These are phyloP conservation scores for Caenorhabditis macrosperma DNA, from an alignment of 2,888 invertebrate genomes.

Conservation along the genomic window DNA sequence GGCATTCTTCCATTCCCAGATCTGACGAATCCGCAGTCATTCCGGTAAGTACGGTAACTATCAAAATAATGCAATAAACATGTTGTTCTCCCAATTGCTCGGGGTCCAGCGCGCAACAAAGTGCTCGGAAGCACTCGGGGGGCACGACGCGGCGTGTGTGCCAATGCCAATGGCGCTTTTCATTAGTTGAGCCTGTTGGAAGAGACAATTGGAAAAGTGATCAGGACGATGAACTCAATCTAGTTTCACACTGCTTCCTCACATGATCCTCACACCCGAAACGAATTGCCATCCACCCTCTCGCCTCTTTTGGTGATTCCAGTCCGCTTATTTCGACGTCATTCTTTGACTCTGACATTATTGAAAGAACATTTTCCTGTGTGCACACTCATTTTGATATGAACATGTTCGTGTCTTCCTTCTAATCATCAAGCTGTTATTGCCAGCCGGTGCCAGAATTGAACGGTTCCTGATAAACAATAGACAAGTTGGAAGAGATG, in stretches of 20 bases:
- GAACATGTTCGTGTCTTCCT: not conserved
- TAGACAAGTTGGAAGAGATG: constrained; percentile 15
- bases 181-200: not conserved
- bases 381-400: not conserved
- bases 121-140: not conserved
- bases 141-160: not conserved
- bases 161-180: not conserved
- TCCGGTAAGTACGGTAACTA: constrained; percentile 35
- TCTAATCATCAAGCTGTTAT: not conserved
- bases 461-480: constrained; percentile 16
- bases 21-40: constrained; percentile 43
- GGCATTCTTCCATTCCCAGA: constrained; percentile 63
- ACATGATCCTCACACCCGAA: constrained; percentile 40
- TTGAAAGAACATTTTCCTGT: not conserved
- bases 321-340: too few species aligned
- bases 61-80: not conserved
- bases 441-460: not conserved
- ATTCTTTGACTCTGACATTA: too few species aligned
- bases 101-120: not conserved
- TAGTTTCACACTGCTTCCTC: constrained; percentile 37
- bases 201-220: constrained; percentile 5
- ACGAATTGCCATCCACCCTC: constrained; percentile 24
- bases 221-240: constrained; percentile 27
- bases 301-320: not conserved
- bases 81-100: not conserved